A percentile compares a stretch with the other conserved stretches of the same genome.
Evolutionary conservation across 1,140 invertebrate genomes (phyloP).

Genomic region (Gryllus bimaculatus): DNA sequence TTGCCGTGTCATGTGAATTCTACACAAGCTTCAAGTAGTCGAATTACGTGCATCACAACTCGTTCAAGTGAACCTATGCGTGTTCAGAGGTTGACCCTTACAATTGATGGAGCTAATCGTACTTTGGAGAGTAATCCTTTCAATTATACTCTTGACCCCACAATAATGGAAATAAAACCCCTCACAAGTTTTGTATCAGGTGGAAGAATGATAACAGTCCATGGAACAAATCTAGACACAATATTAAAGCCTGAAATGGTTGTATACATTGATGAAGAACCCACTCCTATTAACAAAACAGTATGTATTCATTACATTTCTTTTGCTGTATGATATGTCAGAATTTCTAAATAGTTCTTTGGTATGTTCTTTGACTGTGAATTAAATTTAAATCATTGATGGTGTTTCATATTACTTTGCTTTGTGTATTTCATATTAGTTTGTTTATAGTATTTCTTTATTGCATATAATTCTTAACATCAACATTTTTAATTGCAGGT

Average conservation of each 20-base stretch:
- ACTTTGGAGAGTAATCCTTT: slow-evolving; percentile 62
- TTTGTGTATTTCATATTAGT: not conserved
- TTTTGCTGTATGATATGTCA: not conserved
- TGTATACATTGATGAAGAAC: slow-evolving; percentile 61
- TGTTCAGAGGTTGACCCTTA: slow-evolving; percentile 57
- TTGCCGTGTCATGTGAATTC: slow-evolving; percentile 79
- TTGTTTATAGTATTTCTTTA: not conserved
- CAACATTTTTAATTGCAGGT: slow-evolving; percentile 29
- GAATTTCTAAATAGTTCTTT: too few relatives aligned
- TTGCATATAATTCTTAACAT: not conserved
- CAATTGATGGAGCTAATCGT: slow-evolving; percentile 71
- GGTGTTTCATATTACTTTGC: not conserved
- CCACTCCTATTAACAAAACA: slow-evolving; percentile 63
- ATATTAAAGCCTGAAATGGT: slow-evolving; percentile 86
- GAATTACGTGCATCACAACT: slow-evolving; percentile 79
- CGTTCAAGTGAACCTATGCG: slow-evolving; percentile 41
- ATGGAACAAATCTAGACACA: slow-evolving; percentile 82
- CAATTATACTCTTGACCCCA: slow-evolving; percentile 87
- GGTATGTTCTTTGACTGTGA: too few relatives aligned
- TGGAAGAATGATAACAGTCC: slow-evolving; percentile 85
- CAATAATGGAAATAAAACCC: slow-evolving; percentile 85
- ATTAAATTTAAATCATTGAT: not conserved
- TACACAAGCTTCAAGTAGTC: slow-evolving; percentile 77
- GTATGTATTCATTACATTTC: slow-evolving; percentile 31
- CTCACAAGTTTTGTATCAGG: slow-evolving; percentile 81